Conservation (phyloP, 2,888 invertebrate genomes). For the Argyresthia albistria region DNA sequence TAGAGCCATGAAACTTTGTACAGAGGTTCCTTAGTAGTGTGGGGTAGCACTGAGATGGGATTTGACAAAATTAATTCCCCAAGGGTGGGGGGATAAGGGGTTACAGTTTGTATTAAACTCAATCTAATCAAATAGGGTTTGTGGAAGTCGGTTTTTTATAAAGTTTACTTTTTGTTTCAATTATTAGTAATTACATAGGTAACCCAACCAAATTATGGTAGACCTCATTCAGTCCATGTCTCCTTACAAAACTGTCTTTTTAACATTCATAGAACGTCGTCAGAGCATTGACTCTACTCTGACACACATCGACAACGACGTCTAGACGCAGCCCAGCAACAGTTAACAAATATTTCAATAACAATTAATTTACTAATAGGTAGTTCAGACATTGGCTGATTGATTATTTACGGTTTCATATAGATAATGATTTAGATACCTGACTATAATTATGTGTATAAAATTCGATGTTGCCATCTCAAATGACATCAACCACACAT, state of each 20-base stretch:
- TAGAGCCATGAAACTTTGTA: too few relatives aligned
- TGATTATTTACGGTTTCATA: not conserved
- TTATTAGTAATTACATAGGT: not conserved
- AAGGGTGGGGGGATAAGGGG: too few relatives aligned
- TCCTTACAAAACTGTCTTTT: constrained; percentile 11
- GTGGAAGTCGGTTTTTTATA: too few relatives aligned
- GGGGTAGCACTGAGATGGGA: too few relatives aligned
- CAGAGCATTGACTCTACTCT: constrained; percentile 36
- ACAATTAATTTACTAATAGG: too few relatives aligned
- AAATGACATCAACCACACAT: not conserved
- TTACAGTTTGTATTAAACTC: too few relatives aligned
- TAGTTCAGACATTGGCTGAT: too few relatives aligned
- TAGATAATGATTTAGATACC: not conserved
- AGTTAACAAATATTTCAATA: not conserved
- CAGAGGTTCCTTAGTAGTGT: too few relatives aligned
- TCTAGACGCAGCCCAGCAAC: not conserved
- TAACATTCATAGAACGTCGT: constrained; percentile 28
- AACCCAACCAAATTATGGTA: not conserved
- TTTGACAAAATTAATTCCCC: too few relatives aligned
- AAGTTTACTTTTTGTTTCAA: too few relatives aligned
- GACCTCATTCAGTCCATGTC: not conserved
- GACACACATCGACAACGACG: constrained; percentile 22
- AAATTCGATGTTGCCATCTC: not conserved
- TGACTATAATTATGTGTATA: not conserved
- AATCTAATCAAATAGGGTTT: too few relatives aligned